A percentile compares a stretch with the other conserved stretches of the same genome.
Evolutionary conservation across 2,797 vertebrate genomes (phyloP).

Genomic region (Pteropus rufus): DNA sequence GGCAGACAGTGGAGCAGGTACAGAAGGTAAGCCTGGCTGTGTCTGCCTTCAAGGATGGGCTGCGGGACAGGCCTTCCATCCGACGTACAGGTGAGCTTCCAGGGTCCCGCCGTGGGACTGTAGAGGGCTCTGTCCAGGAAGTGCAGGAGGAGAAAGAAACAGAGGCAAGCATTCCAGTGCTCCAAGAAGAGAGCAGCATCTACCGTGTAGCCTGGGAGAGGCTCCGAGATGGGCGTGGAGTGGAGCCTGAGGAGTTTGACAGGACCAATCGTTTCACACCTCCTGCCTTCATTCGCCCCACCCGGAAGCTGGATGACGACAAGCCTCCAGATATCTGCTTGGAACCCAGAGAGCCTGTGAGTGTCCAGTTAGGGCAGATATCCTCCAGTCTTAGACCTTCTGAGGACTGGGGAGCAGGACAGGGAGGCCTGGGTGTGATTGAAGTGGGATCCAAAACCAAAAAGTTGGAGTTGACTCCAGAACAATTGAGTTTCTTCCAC

Average conservation of each 20-base stretch:
- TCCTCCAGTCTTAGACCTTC: not conserved
- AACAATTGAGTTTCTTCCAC: not conserved
- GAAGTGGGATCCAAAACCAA: not conserved
- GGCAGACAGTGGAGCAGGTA: conserved; percentile 98
- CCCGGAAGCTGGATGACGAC: conserved; percentile 90
- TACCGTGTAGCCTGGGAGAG: conserved; percentile 93
- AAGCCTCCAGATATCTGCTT: conserved; percentile 89
- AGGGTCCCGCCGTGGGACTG: conserved; percentile 77
- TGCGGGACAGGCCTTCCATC: conserved; percentile 86
- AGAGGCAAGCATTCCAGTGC: conserved; percentile 77
- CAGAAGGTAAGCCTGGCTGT: conserved; percentile 96
- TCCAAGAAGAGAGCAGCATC: conserved; percentile 84
- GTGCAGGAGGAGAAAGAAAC: conserved; percentile 82
- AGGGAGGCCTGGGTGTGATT: not conserved
- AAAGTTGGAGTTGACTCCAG: not conserved
- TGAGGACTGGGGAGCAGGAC: not conserved
- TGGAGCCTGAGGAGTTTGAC: conserved; percentile 95
- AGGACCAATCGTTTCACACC: conserved; percentile 90
- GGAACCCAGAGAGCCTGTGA: conserved; percentile 89
- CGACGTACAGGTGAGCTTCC: conserved; percentile 80
- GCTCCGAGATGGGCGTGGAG: conserved; percentile 93
- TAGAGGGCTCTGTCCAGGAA: conserved; percentile 82
- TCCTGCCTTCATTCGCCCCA: conserved; percentile 91
- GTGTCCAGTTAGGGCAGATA: not conserved
- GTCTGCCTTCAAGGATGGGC: conserved; percentile 93